Evolutionary conservation across 2,888 invertebrate species (phyloP), one percentile per base, ranked within the genome.

Genomic region (Callosobruchus maculatus): DNA sequence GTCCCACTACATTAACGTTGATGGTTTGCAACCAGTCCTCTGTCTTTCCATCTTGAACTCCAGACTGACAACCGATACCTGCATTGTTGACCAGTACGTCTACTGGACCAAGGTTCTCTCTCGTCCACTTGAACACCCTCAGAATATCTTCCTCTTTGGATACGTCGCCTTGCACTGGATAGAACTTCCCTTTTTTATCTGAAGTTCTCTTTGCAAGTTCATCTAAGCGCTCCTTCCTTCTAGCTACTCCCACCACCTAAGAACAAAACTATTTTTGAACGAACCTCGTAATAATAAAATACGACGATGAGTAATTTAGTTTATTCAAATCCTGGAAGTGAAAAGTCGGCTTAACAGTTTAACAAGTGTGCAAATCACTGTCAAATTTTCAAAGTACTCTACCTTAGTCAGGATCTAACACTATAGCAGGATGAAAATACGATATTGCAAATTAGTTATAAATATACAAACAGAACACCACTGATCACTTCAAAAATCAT

Each of bases 11-110:
- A 31, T 79, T 78, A 0, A 77, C 73, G 71, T 79, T 75, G 3
- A 80, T 66, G 21, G 75, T 70, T 22, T 76, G 68, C 30, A 72
- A 73, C 81, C 79, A 82, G 0, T 70, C 70, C 67, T 78, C 76
- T 0, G 78, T 76, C 22, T 77, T 71, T 0, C 78, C 78, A 79
- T 84, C 81, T 22, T 77, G 74, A 21, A 85, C 75, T 30, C 74
- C 75, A 13, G 78, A 80, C 0, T 71, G 2, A 22, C 71, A 74
- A 0, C 73, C 2, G 4, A 83, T 3, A 9, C 85, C 87, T n/a
- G 87, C 87, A 75, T 87, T 86, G 75, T 87, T 87, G 3, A 87
- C 81, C 22, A 87, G 78, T 49, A 87, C 82, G 70, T 85, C 82
- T 20, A 86, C 81, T 1, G 83, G 81, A 3, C 85, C 86, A 0